Evolutionary conservation across 2,797 vertebrate genomes (phyloP).

Genomic region (Capromys pilorides): DNA sequence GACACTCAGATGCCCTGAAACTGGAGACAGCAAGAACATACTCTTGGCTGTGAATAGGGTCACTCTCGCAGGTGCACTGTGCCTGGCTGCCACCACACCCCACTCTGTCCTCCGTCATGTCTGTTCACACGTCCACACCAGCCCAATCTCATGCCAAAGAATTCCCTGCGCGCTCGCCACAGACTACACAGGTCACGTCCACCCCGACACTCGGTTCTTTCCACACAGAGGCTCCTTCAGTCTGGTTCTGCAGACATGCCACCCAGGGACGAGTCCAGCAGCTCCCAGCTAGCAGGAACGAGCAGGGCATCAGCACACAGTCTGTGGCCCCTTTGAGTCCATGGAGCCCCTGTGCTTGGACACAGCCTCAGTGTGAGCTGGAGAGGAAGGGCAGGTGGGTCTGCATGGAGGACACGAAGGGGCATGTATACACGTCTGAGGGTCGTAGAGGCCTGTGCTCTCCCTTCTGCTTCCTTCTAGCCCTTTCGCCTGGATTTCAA

Average conservation of each 20-base stretch:
- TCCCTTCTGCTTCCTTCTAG: neutral
- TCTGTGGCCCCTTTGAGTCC: neutral
- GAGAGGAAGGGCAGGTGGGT: neutral
- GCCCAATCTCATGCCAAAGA: neutral
- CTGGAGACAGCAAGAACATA: neutral
- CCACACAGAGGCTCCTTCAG: constrained; percentile 17
- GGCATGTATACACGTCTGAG: neutral
- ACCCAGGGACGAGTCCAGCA: neutral
- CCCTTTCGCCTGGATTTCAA: neutral
- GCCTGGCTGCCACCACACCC: neutral
- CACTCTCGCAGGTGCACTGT: neutral
- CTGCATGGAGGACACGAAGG: neutral
- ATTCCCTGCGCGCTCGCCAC: rapidly evolving
- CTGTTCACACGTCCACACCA: neutral
- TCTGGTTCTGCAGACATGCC: constrained; percentile 61
- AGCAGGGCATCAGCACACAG: neutral
- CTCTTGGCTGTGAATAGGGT: neutral
- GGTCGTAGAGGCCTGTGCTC: neutral
- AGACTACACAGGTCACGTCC: neutral
- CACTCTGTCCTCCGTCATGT: neutral
- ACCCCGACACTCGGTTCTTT: constrained; percentile 28
- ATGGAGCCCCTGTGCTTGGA: neutral
- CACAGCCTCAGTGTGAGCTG: neutral
- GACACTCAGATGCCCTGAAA: constrained; percentile 64
- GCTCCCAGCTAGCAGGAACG: constrained; percentile 38